Conservation (phyloP, 2,888 invertebrate genomes). For the Heliothis peltigera region DNA sequence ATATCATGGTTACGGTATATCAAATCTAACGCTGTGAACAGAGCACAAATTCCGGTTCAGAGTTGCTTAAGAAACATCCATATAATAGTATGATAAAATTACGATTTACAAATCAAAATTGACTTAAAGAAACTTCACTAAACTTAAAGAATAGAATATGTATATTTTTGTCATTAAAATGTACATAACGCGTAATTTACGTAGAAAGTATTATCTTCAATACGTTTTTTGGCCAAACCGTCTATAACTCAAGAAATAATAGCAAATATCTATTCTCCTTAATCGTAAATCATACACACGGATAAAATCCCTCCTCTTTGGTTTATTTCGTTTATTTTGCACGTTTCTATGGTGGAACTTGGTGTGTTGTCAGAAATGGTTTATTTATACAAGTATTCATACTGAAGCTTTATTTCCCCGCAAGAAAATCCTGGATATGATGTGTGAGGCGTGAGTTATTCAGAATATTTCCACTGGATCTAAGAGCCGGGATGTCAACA, state of each 20-base stretch:
- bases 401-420: constrained; percentile 72
- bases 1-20: no score
- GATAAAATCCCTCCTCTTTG: constrained; percentile 75
- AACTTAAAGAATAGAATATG: no score
- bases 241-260: constrained; percentile 73
- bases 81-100: no score
- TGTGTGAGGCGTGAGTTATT: constrained; percentile 63
- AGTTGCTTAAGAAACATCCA: no score
- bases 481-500: constrained; percentile 39
- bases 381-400: constrained; percentile 87
- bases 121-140: no score
- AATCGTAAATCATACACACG: constrained; percentile 81
- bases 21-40: no score
- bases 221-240: constrained; percentile 34
- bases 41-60: no score
- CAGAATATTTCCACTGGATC: constrained; percentile 61
- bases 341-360: constrained; percentile 81
- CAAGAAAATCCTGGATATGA: constrained; percentile 64
- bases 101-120: no score
- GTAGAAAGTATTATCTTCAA: constrained; percentile 33
- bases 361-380: constrained; percentile 80
- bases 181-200: no score
- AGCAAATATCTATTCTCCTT: constrained; percentile 75
- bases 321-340: constrained; percentile 78
- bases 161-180: no score